Evolutionary conservation across 2,113 vertebrate genomes (phyloP), one percentile per base, ranked within the genome.

Genomic region (Ancistrus triradiatus): DNA sequence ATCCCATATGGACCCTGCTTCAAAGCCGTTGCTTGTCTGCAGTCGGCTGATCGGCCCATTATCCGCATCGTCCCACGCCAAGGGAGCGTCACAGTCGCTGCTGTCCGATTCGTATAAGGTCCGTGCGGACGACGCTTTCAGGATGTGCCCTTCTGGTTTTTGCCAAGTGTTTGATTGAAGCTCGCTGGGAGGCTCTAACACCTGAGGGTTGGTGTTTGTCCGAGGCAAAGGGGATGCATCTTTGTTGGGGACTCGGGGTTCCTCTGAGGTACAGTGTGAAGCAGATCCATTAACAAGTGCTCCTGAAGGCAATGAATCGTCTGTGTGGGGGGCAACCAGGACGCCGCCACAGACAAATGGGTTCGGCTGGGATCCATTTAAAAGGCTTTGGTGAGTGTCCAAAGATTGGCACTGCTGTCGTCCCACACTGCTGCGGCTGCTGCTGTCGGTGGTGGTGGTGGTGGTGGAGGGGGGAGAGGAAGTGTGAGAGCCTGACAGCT

Each of bases 221-320:
- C 81, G 74, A 89, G 86, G 90, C 91, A 87, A 86, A 83, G 85
- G 88, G 83, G 88, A 91, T 81, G 57, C 88, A 89, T 65, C 86
- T 90, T 93, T 91, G 90, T 85, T 93, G 90, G 88, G 88, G 87
- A 62, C 91, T 83, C 85, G 86, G 89, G 88, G 88, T 84, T 93
- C 92, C 81, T 90, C 84, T 88, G 90, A 87, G 89, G 84, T 83
- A 87, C 90, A 88, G 91, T 92, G 91, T 91, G 92, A 94, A 92
- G 89, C 91, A 91, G 93, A 90, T 91, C 94, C 93, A 92, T 97
- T 98, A 92, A 93, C 89, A 91, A 90, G 86, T 90, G 91, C 87
- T 92, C 86, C 92, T 87, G 87, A 87, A 89, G 92, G 89, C 83
- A 93, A 91, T 83, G 87, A 84, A 82, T 89, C 83, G 83, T 86